These are phyloP conservation scores for Synergus gifuensis DNA, from an alignment of 2,888 invertebrate genomes.

Conservation along the genomic window DNA sequence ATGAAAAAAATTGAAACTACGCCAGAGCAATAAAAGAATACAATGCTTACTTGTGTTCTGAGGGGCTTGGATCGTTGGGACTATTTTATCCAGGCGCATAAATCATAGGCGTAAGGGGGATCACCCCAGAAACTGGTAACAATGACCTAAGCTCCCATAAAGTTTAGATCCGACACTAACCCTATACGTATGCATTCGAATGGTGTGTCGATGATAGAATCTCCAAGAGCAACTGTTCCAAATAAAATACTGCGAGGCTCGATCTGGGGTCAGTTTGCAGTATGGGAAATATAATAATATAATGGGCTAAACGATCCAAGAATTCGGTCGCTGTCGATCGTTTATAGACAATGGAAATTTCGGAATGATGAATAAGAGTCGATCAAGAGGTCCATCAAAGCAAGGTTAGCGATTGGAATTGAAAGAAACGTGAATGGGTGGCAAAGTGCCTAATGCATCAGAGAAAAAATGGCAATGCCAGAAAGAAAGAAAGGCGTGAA, in stretches of 20 bases:
- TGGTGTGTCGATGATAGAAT: slow-evolving; percentile 36
- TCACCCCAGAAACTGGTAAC: slow-evolving; percentile 40
- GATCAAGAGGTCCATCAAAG: background rate
- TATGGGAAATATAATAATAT: slow-evolving; percentile 23
- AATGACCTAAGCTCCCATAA: slow-evolving; percentile 40
- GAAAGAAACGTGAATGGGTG: slow-evolving; percentile 2
- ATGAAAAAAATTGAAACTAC: slow-evolving; percentile 8
- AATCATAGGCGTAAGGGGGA: slow-evolving; percentile 36
- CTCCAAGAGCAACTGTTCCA: slow-evolving; percentile 31
- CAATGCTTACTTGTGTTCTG: slow-evolving; percentile 24
- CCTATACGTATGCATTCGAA: slow-evolving; percentile 33
- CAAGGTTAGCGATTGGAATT: background rate
- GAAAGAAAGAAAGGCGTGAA: slow-evolving; percentile 45
- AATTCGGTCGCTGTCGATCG: slow-evolving; percentile 24
- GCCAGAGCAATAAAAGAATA: slow-evolving; percentile 28
- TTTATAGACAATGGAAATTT: slow-evolving; percentile 21
- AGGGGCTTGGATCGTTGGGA: slow-evolving; percentile 35
- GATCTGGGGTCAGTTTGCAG: slow-evolving; percentile 25
- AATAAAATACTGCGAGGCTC: slow-evolving; percentile 23
- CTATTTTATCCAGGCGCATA: slow-evolving; percentile 39
- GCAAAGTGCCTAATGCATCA: slow-evolving; percentile 26
- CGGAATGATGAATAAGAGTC: background rate
- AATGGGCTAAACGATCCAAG: slow-evolving; percentile 22
- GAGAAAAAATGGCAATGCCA: slow-evolving; percentile 21
- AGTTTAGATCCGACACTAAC: slow-evolving; percentile 40